Base-by-base conservation (phyloP, 2,888 invertebrate genomes). In the Mythimna lalbum region DNA sequence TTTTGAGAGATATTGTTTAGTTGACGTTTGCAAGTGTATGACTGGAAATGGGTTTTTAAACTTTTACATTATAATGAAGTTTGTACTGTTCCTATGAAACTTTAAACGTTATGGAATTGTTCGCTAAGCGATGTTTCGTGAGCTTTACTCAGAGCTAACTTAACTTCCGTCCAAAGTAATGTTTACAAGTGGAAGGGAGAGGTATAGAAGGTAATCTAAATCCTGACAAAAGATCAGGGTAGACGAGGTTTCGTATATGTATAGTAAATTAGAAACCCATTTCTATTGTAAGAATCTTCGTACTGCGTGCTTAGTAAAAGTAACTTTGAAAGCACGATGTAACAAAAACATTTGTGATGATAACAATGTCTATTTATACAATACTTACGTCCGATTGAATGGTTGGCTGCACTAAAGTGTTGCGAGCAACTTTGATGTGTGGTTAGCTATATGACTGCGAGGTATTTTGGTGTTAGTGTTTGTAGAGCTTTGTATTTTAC, bases 11-110 rank as follows among this genome's bases (percentile, higher is more conserved):
- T 60, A 62, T 70, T 52, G 47, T 78, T 62, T 10, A 52, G 17
- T 57, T 52, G 50, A 39, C 52, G 43, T 61, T 57, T 61, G 39
- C 7, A 61, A 61, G 2, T 59, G 36, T 72, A 31, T 62, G 72
- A 52, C 55, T 74, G 80, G 81, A 80, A 80, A 77, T 77, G 81
- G 81, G 60, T 77, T 77, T 80, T 76, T 76, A 76, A 76, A 64
- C 43, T 55, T 60, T 55, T 68, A 59, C 21, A 75, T 53, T 75
- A 56, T 57, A 61, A 36, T 36, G 17, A 57, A 53, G 62, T 62
- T 79, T 55, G 50, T 64, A 64, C 57, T 49, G 61, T 75, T 76
- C 56, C 39, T 80, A 62, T 27, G 19, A 62, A 61, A 64, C 56
- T 36, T 52, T 55, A 73, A 59, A 49, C 59, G 31, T 59, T 76